Base-by-base conservation (phyloP, 2,797 vertebrate genomes). In the Clarias laeviceps region DNA sequence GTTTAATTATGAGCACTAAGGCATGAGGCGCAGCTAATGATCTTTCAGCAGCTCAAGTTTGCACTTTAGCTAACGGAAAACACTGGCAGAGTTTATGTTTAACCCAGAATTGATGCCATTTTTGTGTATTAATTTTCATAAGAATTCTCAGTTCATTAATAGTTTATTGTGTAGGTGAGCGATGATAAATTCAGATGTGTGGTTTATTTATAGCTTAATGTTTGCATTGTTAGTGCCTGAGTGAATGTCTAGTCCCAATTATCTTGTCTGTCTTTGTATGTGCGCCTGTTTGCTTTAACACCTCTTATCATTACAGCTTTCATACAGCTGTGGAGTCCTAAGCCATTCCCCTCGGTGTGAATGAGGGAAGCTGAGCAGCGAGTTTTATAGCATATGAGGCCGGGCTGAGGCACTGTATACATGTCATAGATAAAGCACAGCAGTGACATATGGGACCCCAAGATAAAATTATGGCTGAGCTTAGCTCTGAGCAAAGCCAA, bases 381-480 rank as follows among this genome's bases (percentile, higher is more conserved):
- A 82, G 61, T 70, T 89, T 80, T 89, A 87, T 89, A 87, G 90
- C 85, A 62, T 90, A 87, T 87, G 87, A 89, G 82, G 89, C 86
- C 69, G 85, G 85, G 89, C 89, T 72, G 69, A 85, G 77, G 65
- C 29, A 17, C 73, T 80, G 82, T 74, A 85, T 90, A 84, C 91
- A 92, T 92, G 89, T 92, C 91, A 93, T 73, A 80, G 84, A 85
- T 86, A 85, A 86, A 89, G 86, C 89, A 84, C 86, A 82, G 87
- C 84, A 59, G 40, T 37, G 85, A 87, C 87, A 89, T 84, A 86
- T 54, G 66, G 70, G 66, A 83, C 70, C n/a, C 37, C 62, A 66
- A 68, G 83, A 87, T 87, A 80, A 88, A 88, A 77, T 61, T 64
- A 82, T 50, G 32, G 65, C 29, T 82, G 66, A 88, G 59, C 83